phyloP scores from a whole-genome alignment of 2,888 invertebrate genomes.

The Sussaba pulchella region DNA sequence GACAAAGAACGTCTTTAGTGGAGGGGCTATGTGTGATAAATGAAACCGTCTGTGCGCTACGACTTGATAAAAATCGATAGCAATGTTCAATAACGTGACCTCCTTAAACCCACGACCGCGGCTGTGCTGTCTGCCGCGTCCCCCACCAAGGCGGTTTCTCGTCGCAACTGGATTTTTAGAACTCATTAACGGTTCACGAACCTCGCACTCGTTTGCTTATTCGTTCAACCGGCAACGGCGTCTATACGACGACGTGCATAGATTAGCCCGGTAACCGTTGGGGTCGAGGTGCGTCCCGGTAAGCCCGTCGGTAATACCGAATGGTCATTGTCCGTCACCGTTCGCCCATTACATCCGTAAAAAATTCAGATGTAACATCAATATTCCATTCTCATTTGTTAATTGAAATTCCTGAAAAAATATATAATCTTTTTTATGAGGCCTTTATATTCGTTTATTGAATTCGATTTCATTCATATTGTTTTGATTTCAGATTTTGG shows the following conservation, averaged over 20 bases:
- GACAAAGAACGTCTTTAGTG: conserved; percentile 23
- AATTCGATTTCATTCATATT: no score
- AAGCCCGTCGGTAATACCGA: conserved; percentile 39
- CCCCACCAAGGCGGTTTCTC: neutral
- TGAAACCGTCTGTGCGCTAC: conserved; percentile 34
- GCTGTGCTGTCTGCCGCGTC: conserved; percentile 32
- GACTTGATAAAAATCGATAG: conserved; percentile 49
- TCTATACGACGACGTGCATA: conserved; percentile 38
- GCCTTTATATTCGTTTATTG: no score
- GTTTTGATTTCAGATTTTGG: no score
- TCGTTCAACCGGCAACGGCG: conserved; percentile 26
- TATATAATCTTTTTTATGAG: no score
- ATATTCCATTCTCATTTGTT: no score
- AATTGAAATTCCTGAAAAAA: no score
- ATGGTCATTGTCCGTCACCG: conserved; percentile 9
- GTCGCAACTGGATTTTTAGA: conserved; percentile 55
- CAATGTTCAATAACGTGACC: conserved; percentile 55
- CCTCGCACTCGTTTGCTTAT: conserved; percentile 40
- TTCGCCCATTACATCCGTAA: no score
- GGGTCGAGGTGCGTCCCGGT: conserved; percentile 49
- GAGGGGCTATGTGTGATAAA: conserved; percentile 2
- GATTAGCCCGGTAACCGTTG: conserved; percentile 49
- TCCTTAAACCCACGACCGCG: conserved; percentile 37
- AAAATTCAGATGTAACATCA: no score
- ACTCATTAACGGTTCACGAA: conserved; percentile 64